Evolutionary conservation across 2,888 invertebrate genomes (phyloP).

Genomic region (Spicauda simplicius): DNA sequence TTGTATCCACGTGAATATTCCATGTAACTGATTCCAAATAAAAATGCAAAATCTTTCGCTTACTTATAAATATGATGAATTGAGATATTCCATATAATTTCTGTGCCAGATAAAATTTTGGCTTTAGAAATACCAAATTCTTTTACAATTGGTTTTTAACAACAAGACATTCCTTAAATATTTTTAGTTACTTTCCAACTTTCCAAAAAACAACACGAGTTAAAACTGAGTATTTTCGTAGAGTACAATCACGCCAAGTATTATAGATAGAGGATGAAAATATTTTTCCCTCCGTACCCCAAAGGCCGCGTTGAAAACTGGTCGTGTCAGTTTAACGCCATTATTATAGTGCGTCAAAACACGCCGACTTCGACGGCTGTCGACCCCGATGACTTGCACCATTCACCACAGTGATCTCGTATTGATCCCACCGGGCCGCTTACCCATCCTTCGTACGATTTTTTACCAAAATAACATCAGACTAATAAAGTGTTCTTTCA

Average conservation of each 20-base stretch:
- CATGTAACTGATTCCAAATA: too few relatives aligned
- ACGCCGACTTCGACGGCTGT: slow-evolving; percentile 58
- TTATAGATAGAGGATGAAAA: slow-evolving; percentile 13
- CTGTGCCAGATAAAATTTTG: too few relatives aligned
- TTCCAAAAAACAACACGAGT: too few relatives aligned
- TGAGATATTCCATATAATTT: too few relatives aligned
- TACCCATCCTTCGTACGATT: slow-evolving; percentile 38
- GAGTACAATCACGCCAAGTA: neutral
- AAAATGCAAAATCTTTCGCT: too few relatives aligned
- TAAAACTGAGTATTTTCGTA: too few relatives aligned
- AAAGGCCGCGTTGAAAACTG: slow-evolving; percentile 48
- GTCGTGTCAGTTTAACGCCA: slow-evolving; percentile 57
- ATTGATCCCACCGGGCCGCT: slow-evolving; percentile 55
- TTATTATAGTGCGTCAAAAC: slow-evolving; percentile 68
- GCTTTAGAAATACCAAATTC: too few relatives aligned
- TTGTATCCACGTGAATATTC: too few relatives aligned
- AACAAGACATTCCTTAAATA: too few relatives aligned
- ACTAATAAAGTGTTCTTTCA: slow-evolving; percentile 49
- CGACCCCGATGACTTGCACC: slow-evolving; percentile 77
- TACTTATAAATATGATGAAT: too few relatives aligned
- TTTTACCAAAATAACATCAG: slow-evolving; percentile 34
- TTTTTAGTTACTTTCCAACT: too few relatives aligned
- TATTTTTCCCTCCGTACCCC: slow-evolving; percentile 39
- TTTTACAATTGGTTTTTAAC: too few relatives aligned
- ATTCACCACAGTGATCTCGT: slow-evolving; percentile 60